These are phyloP conservation scores for Polydrusus cervinus DNA, from an alignment of 2,888 invertebrate species.

Conservation along the genomic window DNA sequence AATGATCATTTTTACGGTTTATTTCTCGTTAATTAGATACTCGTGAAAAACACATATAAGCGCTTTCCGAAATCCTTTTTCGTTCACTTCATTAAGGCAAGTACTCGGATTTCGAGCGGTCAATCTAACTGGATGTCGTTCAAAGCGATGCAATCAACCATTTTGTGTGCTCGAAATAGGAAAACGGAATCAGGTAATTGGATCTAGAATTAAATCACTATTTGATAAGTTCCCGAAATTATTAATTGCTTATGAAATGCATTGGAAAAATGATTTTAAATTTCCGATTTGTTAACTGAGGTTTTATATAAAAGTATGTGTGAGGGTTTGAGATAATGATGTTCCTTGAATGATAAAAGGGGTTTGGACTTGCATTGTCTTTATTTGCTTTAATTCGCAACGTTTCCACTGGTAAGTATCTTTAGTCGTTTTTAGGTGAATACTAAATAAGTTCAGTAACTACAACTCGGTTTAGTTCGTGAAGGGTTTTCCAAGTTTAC, in stretches of 20 bases:
- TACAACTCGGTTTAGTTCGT: no score
- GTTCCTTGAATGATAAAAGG: no score
- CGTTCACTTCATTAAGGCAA: slow-evolving; percentile 11
- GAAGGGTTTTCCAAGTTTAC: no score
- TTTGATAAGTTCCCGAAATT: background rate
- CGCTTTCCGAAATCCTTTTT: slow-evolving; percentile 5
- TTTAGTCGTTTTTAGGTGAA: no score
- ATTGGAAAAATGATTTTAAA: no score
- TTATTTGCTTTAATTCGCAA: no score
- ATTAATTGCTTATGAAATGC: background rate
- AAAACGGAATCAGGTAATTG: background rate
- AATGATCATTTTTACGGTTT: background rate
- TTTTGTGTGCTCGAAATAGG: background rate
- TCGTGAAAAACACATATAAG: slow-evolving; percentile 9
- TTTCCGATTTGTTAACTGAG: no score
- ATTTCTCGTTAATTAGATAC: background rate
- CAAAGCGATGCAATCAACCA: background rate
- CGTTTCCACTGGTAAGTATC: no score
- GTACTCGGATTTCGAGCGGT: background rate
- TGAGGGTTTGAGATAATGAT: no score
- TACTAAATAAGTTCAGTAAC: no score
- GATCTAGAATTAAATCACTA: background rate
- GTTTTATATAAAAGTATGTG: no score
- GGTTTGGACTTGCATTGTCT: no score
- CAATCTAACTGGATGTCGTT: slow-evolving; percentile 6